Base-by-base conservation (phyloP, 2,888 invertebrate species). In the Molorchus minor region DNA sequence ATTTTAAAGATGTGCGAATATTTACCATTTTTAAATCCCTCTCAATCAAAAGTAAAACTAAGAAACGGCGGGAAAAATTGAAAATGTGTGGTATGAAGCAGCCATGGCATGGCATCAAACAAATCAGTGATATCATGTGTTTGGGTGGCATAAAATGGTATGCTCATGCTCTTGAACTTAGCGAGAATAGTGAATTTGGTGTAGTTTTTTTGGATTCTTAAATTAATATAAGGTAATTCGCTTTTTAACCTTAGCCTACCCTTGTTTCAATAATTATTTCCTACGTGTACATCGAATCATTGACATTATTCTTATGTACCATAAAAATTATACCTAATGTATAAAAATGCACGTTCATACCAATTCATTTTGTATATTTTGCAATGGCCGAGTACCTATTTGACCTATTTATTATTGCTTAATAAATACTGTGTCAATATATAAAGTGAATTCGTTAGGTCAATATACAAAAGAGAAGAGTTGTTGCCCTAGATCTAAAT, bases 361-460 rank as follows among this genome's bases (percentile, higher is more conserved):
- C n/a, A n/a, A n/a, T 54, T 77, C 79, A 79, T 79, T 78, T 78
- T 78, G 76, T 79, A 73, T 71, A 69, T 73, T 76, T 75, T 74
- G 75, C 76, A 80, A 81, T 81, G 81, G 81, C 81, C 78, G 81
- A 81, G 79, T 65, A n/a, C n/a, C n/a, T n/a, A 78, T 80, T 77
- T 81, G 81, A 81, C 81, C 81, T 81, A 81, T 77, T n/a, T n/a
- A n/a, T n/a, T n/a, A 80, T 80, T 78, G 69, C 72, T 70, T 65
- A 70, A 73, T 68, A 68, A 57, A 60, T 29, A 25, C 7, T 16
- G 8, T 51, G 21, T 40, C 21, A n/a, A 30, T 29, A 51, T 29
- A 16, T 21, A 20, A 5, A 3, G 41, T 41, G n/a, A 41, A 41
- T 20, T 41, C 7, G 33, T 3, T 33, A n/a, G 3, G 25, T 3